A percentile compares a stretch with the other conserved stretches of the same genome.
These are phyloP conservation scores for Lasioglossum albipes DNA, from an alignment of 1,140 invertebrate species.

Conservation along the genomic window DNA sequence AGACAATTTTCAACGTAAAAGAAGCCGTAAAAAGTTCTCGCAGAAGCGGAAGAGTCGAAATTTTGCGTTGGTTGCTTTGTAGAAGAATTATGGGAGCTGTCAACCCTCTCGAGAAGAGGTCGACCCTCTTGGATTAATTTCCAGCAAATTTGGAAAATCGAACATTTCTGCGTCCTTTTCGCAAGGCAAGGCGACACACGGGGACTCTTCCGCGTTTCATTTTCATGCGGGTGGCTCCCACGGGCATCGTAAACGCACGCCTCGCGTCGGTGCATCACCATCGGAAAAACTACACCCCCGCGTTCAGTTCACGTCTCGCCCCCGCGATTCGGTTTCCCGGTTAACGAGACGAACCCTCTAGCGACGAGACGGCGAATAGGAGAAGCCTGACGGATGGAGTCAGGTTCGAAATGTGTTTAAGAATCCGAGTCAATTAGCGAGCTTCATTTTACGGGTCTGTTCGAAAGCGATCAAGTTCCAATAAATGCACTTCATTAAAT, in stretches of 20 bases:
- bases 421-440: too few species aligned
- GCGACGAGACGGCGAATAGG: slow-evolving; percentile 10
- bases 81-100: too few species aligned
- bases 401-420: too few species aligned
- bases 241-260: slow-evolving; percentile 49
- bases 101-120: too few species aligned
- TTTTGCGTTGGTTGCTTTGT: too few species aligned
- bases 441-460: too few species aligned
- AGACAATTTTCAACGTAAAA: too few species aligned
- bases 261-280: slow-evolving; percentile 53
- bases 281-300: slow-evolving; percentile 52
- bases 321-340: slow-evolving; percentile 44
- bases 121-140: too few species aligned
- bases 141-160: neutral
- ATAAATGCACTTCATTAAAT: too few species aligned
- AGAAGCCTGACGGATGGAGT: neutral
- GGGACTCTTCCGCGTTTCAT: slow-evolving; percentile 54
- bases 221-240: slow-evolving; percentile 55
- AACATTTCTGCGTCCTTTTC: slow-evolving; percentile 36
- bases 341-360: slow-evolving; percentile 49
- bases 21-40: too few species aligned
- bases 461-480: too few species aligned
- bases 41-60: too few species aligned
- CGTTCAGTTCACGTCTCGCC: slow-evolving; percentile 7
- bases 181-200: slow-evolving; percentile 21